Evolutionary conservation across 2,113 vertebrate genomes (phyloP).

Genomic region (Isichthys henryi): DNA sequence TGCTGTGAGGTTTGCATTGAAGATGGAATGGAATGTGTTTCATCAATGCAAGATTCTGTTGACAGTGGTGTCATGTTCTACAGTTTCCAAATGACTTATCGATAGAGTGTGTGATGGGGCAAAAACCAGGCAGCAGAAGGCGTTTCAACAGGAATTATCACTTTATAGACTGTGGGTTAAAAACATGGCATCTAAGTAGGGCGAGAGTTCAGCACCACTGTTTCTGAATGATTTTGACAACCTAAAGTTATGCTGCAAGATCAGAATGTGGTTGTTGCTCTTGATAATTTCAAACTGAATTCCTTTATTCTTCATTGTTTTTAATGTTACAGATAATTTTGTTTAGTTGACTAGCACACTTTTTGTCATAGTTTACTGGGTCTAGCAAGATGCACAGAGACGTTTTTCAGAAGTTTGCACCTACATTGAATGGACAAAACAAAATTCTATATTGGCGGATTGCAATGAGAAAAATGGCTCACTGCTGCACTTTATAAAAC

Average conservation of each 20-base stretch:
- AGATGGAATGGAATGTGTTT: not conserved
- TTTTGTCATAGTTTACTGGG: not conserved
- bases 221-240: not conserved
- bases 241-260: not conserved
- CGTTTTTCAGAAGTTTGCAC: not conserved
- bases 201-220: not conserved
- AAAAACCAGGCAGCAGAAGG: not conserved
- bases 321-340: not conserved
- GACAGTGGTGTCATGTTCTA: not conserved
- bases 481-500: not conserved
- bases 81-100: not conserved
- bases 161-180: not conserved
- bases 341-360: not conserved
- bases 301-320: not conserved
- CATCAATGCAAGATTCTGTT: not conserved
- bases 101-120: not conserved
- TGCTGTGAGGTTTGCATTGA: not conserved
- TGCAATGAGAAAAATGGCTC: not conserved
- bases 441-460: not conserved
- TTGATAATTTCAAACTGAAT: not conserved
- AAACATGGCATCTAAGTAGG: not conserved
- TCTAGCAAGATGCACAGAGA: not conserved
- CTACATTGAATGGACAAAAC: not conserved
- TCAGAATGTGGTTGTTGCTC: not conserved
- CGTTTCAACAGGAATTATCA: not conserved